Percentiles rank a stretch among this genome's conserved stretches.
Evolutionary conservation across 2,113 vertebrate species (phyloP).

Genomic region (Podiceps cristatus): DNA sequence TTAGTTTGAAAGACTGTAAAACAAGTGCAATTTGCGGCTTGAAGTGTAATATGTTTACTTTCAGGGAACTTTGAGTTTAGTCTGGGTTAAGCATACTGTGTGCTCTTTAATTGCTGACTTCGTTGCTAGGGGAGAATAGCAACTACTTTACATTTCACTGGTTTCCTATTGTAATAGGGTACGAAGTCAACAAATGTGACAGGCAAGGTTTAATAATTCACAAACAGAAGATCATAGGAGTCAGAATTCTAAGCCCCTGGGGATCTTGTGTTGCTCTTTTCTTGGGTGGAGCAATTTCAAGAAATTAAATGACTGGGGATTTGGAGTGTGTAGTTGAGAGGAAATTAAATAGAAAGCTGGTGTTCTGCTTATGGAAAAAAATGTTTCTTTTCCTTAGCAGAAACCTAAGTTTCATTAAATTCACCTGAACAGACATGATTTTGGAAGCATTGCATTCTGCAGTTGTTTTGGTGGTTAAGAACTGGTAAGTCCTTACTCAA

Average conservation of each 20-base stretch:
- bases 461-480: background rate
- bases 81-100: background rate
- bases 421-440: background rate
- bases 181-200: background rate
- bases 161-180: background rate
- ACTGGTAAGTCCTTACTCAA: background rate
- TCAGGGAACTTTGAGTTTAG: background rate
- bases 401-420: background rate
- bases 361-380: background rate
- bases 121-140: background rate
- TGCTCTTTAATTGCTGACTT: background rate
- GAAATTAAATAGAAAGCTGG: background rate
- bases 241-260: background rate
- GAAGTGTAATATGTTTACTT: background rate
- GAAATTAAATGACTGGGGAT: background rate
- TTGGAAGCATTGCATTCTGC: background rate
- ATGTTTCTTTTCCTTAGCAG: background rate
- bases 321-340: background rate
- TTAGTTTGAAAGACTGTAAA: background rate
- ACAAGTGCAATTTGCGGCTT: background rate
- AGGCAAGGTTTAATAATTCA: constrained; percentile 10
- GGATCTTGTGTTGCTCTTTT: background rate
- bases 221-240: background rate
- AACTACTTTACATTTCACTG: background rate
- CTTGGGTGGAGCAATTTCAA: background rate